Conservation (phyloP, 1,140 invertebrate genomes). For the Hylaeus volcanicus region DNA sequence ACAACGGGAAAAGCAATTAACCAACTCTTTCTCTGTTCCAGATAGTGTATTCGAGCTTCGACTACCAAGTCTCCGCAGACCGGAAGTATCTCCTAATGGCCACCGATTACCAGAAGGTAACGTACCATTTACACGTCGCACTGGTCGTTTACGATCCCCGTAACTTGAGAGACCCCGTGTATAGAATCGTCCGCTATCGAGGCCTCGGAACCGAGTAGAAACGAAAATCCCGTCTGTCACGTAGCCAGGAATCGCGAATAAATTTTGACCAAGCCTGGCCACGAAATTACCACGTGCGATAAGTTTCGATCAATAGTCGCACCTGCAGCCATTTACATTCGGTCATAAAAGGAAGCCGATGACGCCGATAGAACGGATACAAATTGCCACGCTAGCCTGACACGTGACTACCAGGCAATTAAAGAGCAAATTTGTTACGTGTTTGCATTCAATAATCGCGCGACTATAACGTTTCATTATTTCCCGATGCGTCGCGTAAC, state of each 20-base stretch:
- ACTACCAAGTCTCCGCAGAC: slow-evolving; percentile 81
- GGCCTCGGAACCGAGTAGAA: neutral
- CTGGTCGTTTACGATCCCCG: neutral
- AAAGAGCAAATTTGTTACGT: too few relatives aligned
- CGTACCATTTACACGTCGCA: slow-evolving; percentile 13
- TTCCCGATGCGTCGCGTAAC: neutral
- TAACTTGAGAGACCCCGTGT: neutral
- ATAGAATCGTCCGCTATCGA: neutral
- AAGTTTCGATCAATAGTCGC: slow-evolving; percentile 36
- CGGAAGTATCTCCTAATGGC: slow-evolving; percentile 80
- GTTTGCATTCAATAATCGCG: neutral
- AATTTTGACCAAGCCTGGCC: slow-evolving; percentile 30
- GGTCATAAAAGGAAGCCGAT: neutral
- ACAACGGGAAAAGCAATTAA: neutral
- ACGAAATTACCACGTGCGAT: slow-evolving; percentile 27
- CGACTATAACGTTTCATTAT: neutral
- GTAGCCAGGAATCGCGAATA: neutral
- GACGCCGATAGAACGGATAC: neutral
- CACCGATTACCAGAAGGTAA: slow-evolving; percentile 82
- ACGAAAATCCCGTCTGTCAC: slow-evolving; percentile 14
- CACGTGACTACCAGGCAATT: neutral
- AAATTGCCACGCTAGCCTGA: neutral
- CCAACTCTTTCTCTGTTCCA: slow-evolving; percentile 65
- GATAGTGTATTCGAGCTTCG: slow-evolving; percentile 76
- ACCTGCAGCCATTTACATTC: slow-evolving; percentile 20